Conservation (phyloP, 2,888 invertebrate genomes). For the Cerastis leucographa region DNA sequence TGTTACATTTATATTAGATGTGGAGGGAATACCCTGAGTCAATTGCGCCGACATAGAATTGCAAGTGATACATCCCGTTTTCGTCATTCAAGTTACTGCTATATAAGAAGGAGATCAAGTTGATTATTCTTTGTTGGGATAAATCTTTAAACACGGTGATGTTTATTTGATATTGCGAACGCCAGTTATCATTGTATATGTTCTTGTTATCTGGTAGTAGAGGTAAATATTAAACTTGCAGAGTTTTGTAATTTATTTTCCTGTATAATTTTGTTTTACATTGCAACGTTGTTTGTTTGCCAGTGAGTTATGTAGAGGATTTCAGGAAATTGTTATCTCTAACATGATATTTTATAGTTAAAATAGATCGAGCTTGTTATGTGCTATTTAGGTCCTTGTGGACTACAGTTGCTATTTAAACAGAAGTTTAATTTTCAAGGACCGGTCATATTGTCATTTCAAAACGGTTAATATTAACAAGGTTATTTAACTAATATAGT, state of each 20-base stretch:
- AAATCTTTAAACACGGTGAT: slow-evolving; percentile 50
- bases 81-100: slow-evolving; percentile 51
- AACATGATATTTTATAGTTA: slow-evolving; percentile 2
- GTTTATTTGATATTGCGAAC: slow-evolving; percentile 52
- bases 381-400: neutral
- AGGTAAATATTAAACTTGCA: slow-evolving; percentile 32
- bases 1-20: slow-evolving; percentile 77
- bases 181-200: slow-evolving; percentile 49
- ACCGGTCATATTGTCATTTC: neutral
- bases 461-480: neutral
- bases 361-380: slow-evolving; percentile 31
- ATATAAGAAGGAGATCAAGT: slow-evolving; percentile 50
- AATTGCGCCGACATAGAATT: slow-evolving; percentile 80
- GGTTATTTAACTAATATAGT: no score
- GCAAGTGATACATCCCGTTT: slow-evolving; percentile 74
- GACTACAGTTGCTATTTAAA: neutral
- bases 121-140: slow-evolving; percentile 45
- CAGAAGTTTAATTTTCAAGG: neutral
- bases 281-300: slow-evolving; percentile 22
- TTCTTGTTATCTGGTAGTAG: slow-evolving; percentile 53
- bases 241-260: slow-evolving; percentile 45
- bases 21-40: slow-evolving; percentile 83
- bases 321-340: slow-evolving; percentile 29
- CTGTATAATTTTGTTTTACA: slow-evolving; percentile 35
- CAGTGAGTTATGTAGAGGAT: slow-evolving; percentile 17